These are phyloP conservation scores for Piscicola geometra DNA, from an alignment of 2,888 invertebrate genomes.

Conservation along the genomic window DNA sequence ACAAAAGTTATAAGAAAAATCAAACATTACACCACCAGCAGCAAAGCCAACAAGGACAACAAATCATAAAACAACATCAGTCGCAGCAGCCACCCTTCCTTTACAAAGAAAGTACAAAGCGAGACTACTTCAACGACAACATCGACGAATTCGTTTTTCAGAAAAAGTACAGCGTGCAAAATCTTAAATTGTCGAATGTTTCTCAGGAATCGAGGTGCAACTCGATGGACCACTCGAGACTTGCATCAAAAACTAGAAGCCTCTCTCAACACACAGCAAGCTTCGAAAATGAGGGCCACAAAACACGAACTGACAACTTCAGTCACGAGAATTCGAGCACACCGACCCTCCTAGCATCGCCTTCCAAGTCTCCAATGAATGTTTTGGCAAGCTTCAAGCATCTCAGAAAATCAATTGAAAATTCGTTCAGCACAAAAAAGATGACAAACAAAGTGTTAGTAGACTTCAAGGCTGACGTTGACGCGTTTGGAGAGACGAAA, in stretches of 20 bases:
- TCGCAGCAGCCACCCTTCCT: background rate
- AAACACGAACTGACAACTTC: no score
- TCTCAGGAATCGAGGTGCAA: background rate
- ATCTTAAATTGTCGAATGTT: background rate
- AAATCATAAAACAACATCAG: background rate
- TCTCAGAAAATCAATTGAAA: background rate
- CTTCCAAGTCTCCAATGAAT: background rate
- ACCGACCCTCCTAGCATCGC: background rate
- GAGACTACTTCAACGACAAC: constrained; percentile 12
- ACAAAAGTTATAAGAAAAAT: background rate
- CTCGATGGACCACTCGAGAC: background rate
- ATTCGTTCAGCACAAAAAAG: no score
- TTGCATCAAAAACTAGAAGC: background rate
- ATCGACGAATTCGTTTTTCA: background rate
- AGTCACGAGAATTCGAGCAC: background rate
- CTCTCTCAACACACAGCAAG: background rate
- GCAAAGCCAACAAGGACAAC: background rate
- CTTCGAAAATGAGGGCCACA: background rate
- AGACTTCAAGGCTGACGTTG: background rate
- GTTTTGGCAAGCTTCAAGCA: background rate
- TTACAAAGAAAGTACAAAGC: background rate
- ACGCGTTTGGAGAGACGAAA: background rate
- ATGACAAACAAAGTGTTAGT: no score
- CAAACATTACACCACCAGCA: background rate
- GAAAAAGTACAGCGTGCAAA: background rate